phyloP scores from a whole-genome alignment of 2,888 invertebrate genomes.

The Portevinia maculata region DNA sequence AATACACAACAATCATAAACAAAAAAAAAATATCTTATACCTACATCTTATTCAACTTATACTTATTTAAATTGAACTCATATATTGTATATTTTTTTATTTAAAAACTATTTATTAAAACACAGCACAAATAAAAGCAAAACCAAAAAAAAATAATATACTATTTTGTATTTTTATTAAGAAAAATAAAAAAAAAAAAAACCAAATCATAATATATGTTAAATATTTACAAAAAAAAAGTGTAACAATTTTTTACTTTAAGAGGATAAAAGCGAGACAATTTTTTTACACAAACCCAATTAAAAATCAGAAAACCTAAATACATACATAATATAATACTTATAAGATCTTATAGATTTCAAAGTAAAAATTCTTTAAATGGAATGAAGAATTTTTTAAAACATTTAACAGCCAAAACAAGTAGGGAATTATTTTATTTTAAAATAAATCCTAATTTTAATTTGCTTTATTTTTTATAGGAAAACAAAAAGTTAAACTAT shows the following conservation, averaged over 20 bases:
- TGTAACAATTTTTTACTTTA: constrained; percentile 56
- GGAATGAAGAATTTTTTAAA: constrained; percentile 11
- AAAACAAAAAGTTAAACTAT: constrained; percentile 30
- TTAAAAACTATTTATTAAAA: constrained; percentile 53
- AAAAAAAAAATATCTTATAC: constrained; percentile 8
- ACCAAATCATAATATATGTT: constrained; percentile 43
- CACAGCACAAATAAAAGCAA: constrained; percentile 60
- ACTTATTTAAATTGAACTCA: constrained; percentile 22
- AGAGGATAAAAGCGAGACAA: constrained; percentile 41
- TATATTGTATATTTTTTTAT: constrained; percentile 48
- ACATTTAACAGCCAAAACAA: constrained; percentile 57
- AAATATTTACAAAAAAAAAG: constrained; percentile 56
- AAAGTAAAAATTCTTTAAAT: constrained; percentile 32
- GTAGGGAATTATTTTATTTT: constrained; percentile 45
- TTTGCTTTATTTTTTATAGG: constrained; percentile 28
- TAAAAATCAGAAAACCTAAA: constrained; percentile 9
- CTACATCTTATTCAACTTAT: constrained; percentile 38
- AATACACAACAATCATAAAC: constrained; percentile 23
- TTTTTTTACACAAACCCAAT: constrained; percentile 61
- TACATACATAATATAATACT: constrained; percentile 39
- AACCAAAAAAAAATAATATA: constrained; percentile 29
- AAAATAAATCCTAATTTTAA: not conserved
- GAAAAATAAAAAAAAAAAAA: constrained; percentile 34
- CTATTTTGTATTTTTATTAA: constrained; percentile 71
- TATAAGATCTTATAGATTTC: constrained; percentile 38